These are phyloP conservation scores for Charadrius vociferus DNA, from an alignment of 2,113 vertebrate species.

Conservation along the genomic window DNA sequence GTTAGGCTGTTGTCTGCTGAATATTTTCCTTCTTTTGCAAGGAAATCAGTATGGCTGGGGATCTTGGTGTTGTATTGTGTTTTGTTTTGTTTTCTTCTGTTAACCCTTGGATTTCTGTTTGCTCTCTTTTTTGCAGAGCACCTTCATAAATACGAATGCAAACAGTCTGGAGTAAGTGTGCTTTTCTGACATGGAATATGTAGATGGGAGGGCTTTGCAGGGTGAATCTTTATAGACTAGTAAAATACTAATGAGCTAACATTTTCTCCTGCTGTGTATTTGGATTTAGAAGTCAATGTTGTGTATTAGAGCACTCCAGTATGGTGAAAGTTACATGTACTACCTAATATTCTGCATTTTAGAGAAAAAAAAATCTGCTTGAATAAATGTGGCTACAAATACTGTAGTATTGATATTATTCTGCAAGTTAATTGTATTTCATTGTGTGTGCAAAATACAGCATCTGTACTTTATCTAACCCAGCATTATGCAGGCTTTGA, in stretches of 20 bases:
- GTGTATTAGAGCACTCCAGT: not conserved
- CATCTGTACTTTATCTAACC: not conserved
- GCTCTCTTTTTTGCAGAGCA: not conserved
- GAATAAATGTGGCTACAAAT: not conserved
- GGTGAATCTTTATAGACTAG: not conserved
- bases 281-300: not conserved
- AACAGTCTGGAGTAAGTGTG: not conserved
- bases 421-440: not conserved
- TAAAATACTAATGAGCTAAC: not conserved
- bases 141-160: not conserved
- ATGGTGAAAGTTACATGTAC: not conserved
- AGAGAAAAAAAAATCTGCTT: not conserved
- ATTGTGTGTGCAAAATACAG: not conserved
- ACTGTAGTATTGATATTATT: not conserved
- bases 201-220: not conserved
- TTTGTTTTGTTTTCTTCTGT: not conserved
- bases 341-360: not conserved
- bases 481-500: not conserved
- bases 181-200: not conserved
- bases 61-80: not conserved
- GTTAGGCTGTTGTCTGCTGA: not conserved
- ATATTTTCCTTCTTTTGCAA: not conserved
- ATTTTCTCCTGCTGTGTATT: not conserved
- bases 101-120: conserved; percentile 26
- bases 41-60: not conserved